phyloP scores from a whole-genome alignment of 2,113 vertebrate species.

The Tyto alba region DNA sequence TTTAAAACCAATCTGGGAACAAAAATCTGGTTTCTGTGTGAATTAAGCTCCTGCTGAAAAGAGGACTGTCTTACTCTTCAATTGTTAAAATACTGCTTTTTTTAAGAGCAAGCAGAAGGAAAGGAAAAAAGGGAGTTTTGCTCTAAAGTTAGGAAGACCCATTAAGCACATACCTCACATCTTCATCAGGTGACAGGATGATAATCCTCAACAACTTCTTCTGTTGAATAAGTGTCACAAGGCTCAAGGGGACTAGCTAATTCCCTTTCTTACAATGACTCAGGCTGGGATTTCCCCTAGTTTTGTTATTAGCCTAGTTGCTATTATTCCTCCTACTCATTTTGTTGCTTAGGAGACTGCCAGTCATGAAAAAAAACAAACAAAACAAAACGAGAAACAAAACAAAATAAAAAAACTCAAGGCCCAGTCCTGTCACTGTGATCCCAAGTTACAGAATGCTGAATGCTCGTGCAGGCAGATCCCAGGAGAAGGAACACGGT shows the following conservation, averaged over 20 bases:
- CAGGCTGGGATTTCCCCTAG: constrained; percentile 21
- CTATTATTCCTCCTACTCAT: constrained; percentile 12
- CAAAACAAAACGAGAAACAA: background rate
- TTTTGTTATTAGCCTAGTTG: constrained; percentile 34
- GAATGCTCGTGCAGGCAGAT: too few species aligned
- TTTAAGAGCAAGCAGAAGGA: background rate
- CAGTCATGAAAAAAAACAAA: background rate
- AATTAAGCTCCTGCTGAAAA: background rate
- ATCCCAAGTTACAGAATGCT: background rate
- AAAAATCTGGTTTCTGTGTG: background rate
- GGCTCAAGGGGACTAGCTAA: background rate
- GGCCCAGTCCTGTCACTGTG: background rate
- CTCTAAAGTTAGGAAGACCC: background rate
- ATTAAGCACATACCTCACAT: background rate
- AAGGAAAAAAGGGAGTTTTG: background rate
- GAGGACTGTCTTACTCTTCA: background rate
- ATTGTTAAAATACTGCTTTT: background rate
- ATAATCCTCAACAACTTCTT: background rate
- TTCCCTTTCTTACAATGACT: constrained; percentile 33
- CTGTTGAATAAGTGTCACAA: background rate
- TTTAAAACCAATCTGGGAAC: background rate
- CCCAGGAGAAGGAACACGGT: background rate
- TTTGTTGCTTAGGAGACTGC: constrained; percentile 29
- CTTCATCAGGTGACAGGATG: background rate
- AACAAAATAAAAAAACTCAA: background rate